These are phyloP conservation scores for Leucophenga varia DNA, from an alignment of 1,140 invertebrate genomes.

Conservation along the genomic window DNA sequence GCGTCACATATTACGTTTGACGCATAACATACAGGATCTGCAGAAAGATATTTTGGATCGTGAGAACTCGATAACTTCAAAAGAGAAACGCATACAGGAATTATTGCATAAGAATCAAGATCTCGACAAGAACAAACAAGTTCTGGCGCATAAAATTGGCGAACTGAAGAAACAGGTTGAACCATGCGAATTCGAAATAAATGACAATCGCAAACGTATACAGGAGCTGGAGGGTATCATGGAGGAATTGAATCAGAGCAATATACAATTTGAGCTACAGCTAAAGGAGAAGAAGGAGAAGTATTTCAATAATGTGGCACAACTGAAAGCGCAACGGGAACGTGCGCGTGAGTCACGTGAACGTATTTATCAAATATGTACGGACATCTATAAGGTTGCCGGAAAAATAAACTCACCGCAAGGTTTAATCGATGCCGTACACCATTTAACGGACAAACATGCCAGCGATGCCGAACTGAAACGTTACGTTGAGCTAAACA, in stretches of 20 bases:
- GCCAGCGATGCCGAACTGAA: conserved; percentile 68
- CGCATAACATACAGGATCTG: conserved; percentile 76
- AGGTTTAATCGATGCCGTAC: conserved; percentile 74
- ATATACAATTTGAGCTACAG: conserved; percentile 68
- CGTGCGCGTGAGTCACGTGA: conserved; percentile 65
- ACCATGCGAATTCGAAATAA: conserved; percentile 76
- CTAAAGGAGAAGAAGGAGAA: conserved; percentile 76
- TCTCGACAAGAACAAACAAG: conserved; percentile 87
- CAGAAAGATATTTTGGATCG: conserved; percentile 76
- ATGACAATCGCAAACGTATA: conserved; percentile 77
- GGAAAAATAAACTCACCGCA: conserved; percentile 74
- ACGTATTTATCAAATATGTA: conserved; percentile 72
- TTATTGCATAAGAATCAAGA: conserved; percentile 83
- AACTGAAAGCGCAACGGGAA: conserved; percentile 68
- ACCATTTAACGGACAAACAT: conserved; percentile 62
- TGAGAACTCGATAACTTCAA: conserved; percentile 78
- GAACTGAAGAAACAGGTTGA: conserved; percentile 84
- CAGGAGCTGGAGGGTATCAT: conserved; percentile 70
- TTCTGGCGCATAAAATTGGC: conserved; percentile 84
- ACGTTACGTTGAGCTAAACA: conserved; percentile 64
- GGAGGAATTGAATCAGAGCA: conserved; percentile 64
- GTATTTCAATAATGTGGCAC: conserved; percentile 67
- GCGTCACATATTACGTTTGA: conserved; percentile 67
- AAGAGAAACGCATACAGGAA: conserved; percentile 82
- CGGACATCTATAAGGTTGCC: conserved; percentile 75